Conservation (phyloP, 2,113 vertebrate genomes). For the Thymallus thymallus region DNA sequence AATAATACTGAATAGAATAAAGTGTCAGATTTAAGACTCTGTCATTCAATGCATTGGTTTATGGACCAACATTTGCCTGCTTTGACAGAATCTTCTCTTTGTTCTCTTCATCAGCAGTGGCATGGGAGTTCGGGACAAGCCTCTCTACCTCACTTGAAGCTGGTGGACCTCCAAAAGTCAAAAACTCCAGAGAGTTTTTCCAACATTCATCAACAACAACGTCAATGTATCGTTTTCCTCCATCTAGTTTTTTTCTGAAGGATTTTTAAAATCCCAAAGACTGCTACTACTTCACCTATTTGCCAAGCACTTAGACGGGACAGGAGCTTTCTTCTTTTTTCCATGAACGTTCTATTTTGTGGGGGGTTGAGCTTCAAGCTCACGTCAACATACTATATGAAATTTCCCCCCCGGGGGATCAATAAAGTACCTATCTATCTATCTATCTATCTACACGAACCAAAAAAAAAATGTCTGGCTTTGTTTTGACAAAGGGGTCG, state of each 20-base stretch:
- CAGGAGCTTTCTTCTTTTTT: constrained; percentile 53
- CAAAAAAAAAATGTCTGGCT: constrained; percentile 68
- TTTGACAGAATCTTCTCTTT: neutral
- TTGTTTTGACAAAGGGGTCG: constrained; percentile 48
- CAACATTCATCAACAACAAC: constrained; percentile 60
- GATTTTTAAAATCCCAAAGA: constrained; percentile 79
- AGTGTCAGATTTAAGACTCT: neutral
- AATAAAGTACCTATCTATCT: no score
- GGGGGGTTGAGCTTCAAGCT: constrained; percentile 66
- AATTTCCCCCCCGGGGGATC: no score
- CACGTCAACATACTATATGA: constrained; percentile 60
- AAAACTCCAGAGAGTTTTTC: constrained; percentile 79
- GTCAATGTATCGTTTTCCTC: constrained; percentile 64
- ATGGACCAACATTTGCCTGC: neutral
- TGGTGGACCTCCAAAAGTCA: constrained; percentile 77
- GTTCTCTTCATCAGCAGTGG: constrained; percentile 74
- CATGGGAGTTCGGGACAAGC: constrained; percentile 96
- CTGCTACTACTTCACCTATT: constrained; percentile 70
- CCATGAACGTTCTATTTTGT: constrained; percentile 61
- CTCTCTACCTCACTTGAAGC: constrained; percentile 99
- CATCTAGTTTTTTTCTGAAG: constrained; percentile 65
- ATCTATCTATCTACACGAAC: no score
- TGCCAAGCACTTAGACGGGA: constrained; percentile 81
- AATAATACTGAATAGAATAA: no score
- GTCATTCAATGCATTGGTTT: neutral